Base-by-base conservation (phyloP, 2,888 invertebrate genomes). In the Bugula neritina region DNA sequence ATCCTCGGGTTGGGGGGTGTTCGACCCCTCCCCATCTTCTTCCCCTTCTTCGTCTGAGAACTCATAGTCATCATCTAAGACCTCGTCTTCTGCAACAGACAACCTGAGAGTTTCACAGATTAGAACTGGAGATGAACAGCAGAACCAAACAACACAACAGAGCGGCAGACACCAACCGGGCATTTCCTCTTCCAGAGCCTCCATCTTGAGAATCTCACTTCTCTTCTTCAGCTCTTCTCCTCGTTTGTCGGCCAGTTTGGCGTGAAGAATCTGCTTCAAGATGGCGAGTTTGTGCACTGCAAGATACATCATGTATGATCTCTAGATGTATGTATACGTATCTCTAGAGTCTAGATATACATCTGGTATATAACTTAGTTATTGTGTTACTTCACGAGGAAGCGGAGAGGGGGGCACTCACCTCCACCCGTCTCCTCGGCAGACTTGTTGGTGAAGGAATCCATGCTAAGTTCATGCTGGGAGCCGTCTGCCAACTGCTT, bases 391-490 rank as follows among this genome's bases (percentile, higher is more conserved):
- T n/a, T n/a, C n/a, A n/a, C n/a, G n/a, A n/a, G n/a, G n/a, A n/a
- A n/a, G n/a, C n/a, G n/a, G n/a, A n/a, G n/a, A n/a, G n/a, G n/a
- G n/a, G n/a, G n/a, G 27, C 5, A 23, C 5, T 63, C 31, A 63
- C 63, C 63, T 63, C 63, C 63, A 25, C 63, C 63, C 13, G 63
- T 63, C 27, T 63, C 63, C 34, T 63, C 63, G 10, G 63, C 63
- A 13, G 63, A 31, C n/a, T 63, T 63, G n/a, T 63, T 63, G 31
- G 31, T 63, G 63, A 31, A 63, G n/a, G 63, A 27, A 63, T 63
- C 63, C 63, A 63, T 63, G 31, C 63, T 63, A 5, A 63, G 29
- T n/a, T 63, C 63, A 63, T 63, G 63, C 31, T 63, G 63, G 2
- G 63, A 63, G 25, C 63, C 63, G 31, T 63, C 63, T 29, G 63